A percentile compares a stretch with the other conserved stretches of the same genome.
Evolutionary conservation across 2,797 vertebrate genomes (phyloP).

Genomic region (Yasuhikotakia modesta): DNA sequence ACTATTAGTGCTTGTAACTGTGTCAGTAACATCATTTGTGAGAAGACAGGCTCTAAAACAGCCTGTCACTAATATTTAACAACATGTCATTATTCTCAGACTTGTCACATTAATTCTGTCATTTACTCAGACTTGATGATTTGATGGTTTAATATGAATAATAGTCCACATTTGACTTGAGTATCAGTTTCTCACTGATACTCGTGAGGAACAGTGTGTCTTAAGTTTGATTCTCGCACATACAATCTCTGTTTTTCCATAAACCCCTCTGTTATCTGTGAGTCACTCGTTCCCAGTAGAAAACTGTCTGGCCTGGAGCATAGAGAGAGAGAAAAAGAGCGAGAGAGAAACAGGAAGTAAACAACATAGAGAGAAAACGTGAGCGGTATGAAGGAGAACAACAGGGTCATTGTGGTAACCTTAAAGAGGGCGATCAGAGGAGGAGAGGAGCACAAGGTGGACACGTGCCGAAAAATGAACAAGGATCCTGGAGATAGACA

Average conservation of each 20-base stretch:
- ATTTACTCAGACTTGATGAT: too few species aligned
- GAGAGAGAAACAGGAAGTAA: slow-evolving; percentile 24
- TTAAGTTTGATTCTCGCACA: neutral
- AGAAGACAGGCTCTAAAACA: too few species aligned
- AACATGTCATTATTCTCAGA: too few species aligned
- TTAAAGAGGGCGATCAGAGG: slow-evolving; percentile 17
- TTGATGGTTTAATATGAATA: too few species aligned
- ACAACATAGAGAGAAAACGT: slow-evolving; percentile 15
- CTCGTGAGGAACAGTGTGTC: too few species aligned
- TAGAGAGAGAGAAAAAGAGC: neutral
- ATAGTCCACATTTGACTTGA: too few species aligned
- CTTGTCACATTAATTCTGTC: too few species aligned
- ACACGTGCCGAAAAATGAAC: slow-evolving; percentile 33
- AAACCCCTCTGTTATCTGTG: slow-evolving; percentile 21
- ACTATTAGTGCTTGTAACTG: too few species aligned
- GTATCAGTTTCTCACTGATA: neutral
- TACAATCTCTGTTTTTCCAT: neutral
- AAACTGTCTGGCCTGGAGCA: slow-evolving; percentile 17
- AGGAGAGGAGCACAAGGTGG: slow-evolving; percentile 6
- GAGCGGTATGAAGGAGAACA: slow-evolving; percentile 40
- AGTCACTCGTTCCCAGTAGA: slow-evolving; percentile 27
- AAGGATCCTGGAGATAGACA: slow-evolving; percentile 27
- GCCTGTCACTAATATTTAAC: too few species aligned
- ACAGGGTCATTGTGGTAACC: slow-evolving; percentile 29
- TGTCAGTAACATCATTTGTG: too few species aligned